phyloP scores from a whole-genome alignment of 2,797 vertebrate species.

The Leucoraja ocellata region DNA sequence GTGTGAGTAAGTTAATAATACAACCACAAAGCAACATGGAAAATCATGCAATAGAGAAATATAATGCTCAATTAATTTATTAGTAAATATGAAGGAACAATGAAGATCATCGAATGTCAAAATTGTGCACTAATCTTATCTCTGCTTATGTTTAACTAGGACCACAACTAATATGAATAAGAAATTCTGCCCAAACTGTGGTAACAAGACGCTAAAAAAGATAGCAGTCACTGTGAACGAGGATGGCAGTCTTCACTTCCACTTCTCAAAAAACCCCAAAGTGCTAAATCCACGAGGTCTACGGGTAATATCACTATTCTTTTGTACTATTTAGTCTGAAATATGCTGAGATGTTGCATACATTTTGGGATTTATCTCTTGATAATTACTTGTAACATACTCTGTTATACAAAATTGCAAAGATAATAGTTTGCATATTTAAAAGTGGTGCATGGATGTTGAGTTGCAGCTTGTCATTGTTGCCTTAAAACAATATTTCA shows the following conservation, averaged over 20 bases:
- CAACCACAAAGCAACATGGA: not conserved
- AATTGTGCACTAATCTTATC: not conserved
- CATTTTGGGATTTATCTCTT: not conserved
- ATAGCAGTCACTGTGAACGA: slow-evolving; percentile 68
- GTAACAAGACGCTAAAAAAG: slow-evolving; percentile 88
- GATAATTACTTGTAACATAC: not conserved
- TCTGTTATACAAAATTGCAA: not conserved
- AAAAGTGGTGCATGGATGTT: not conserved
- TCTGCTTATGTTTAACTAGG: slow-evolving; percentile 50
- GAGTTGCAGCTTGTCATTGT: not conserved
- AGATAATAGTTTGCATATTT: not conserved
- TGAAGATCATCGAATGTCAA: not conserved
- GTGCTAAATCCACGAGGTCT: slow-evolving; percentile 80
- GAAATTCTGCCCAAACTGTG: slow-evolving; percentile 80
- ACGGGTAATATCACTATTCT: slow-evolving; percentile 59
- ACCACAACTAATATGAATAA: slow-evolving; percentile 80
- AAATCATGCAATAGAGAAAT: not conserved
- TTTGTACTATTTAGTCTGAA: not conserved
- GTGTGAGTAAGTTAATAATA: not conserved
- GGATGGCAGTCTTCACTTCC: slow-evolving; percentile 71
- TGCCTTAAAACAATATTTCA: not conserved
- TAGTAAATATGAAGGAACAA: not conserved
- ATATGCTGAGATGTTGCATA: not conserved
- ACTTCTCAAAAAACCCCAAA: slow-evolving; percentile 87
- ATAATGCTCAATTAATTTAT: not conserved